phyloP scores from a whole-genome alignment of 2,888 invertebrate genomes.

The Steinernema hermaphroditum region DNA sequence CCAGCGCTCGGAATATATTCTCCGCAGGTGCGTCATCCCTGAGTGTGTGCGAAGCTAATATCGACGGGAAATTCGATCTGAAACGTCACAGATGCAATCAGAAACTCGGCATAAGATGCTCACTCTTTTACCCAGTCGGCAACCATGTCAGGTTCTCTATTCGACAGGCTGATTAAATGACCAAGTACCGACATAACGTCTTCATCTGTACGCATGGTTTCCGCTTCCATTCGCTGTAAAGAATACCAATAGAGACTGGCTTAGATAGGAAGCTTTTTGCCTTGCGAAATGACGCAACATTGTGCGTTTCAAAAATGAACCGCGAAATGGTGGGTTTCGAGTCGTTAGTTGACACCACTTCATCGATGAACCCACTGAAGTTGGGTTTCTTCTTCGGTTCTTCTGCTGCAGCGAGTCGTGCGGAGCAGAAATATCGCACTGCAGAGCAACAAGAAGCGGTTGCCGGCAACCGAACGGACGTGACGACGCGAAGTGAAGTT shows the following conservation, averaged over 20 bases:
- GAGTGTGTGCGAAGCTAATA: background rate
- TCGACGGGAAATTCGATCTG: background rate
- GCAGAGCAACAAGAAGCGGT: no score
- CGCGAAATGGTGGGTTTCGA: background rate
- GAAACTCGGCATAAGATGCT: background rate
- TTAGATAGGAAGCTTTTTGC: no score
- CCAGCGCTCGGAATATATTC: background rate
- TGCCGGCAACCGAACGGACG: no score
- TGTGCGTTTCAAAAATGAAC: background rate
- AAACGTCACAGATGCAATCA: no score
- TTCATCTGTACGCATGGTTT: background rate
- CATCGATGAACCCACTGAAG: background rate
- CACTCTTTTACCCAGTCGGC: constrained; percentile 1
- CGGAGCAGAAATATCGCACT: background rate
- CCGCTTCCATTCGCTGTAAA: background rate
- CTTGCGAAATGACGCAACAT: background rate
- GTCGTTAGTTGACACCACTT: background rate
- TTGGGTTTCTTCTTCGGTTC: background rate
- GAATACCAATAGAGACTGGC: background rate
- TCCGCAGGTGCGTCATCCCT: background rate
- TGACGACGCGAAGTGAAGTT: no score
- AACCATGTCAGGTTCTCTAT: background rate
- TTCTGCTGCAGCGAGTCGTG: background rate
- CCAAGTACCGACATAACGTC: background rate
- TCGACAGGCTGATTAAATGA: background rate